Evolutionary conservation across 1,140 invertebrate species (phyloP), one percentile per base, ranked within the genome.

Genomic region (Melipona quadrifasciata): DNA sequence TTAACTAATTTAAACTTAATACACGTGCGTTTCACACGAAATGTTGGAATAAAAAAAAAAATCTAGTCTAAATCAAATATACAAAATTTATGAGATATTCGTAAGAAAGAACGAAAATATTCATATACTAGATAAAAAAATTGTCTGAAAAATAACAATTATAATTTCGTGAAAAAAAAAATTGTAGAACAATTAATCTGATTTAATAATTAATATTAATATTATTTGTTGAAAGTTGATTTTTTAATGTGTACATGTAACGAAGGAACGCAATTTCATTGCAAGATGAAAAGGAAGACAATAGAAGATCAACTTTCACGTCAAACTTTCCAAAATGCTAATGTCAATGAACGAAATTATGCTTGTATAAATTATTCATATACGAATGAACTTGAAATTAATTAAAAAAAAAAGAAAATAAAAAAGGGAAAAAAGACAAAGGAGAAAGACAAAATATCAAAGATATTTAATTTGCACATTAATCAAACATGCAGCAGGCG

Each of bases 401-500:
- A 67, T 21, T 51, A 21, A 67, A 31, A 53, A 53, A 47, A 47
- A 39, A 8, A 24, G 24, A 12, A 14, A 6, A n/a, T 1, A 6
- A 24, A 70, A 5, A n/a, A 24, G 8, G 16, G 4, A 2, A 24
- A 24, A 16, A 47, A n/a, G 8, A 8, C 4, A 8, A 1, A 0
- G 8, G 17, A 19, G 10, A 34, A 31, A 34, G 34, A 17, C 16
- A 47, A 12, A 16, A n/a, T n/a, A 39, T 57, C 51, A 8, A 0
- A 11, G 17, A 31, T 16, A 0, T 77, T 57, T 31, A 24, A 4
- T 27, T 72, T 6, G 1, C 39, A 55, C 14, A 64, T 27, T 24
- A 64, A 12, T 19, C 10, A 84, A 71, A 79, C 17, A 84, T 84
- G 82, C 24, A 27, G 53, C 81, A 57, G 24, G 70, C 58, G 12